Percentiles rank a stretch among this genome's conserved stretches.
Conservation (phyloP, 2,888 invertebrate genomes). For the Ceratothoa steindachneri region DNA sequence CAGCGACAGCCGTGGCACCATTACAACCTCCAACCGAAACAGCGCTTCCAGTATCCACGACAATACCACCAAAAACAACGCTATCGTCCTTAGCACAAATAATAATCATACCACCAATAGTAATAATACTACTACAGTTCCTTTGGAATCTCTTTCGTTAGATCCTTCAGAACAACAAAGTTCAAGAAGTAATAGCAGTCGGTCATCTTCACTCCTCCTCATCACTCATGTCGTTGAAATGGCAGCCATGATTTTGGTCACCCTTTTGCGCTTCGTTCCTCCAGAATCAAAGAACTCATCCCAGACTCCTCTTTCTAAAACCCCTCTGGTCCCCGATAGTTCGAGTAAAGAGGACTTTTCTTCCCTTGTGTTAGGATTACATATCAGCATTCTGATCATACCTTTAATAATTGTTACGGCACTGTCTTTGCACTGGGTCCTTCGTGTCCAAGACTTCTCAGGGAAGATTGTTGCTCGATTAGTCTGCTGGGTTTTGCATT, state of each 20-base stretch:
- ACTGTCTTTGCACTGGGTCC: constrained; percentile 39
- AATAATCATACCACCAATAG: constrained; percentile 16
- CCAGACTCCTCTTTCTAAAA: background rate
- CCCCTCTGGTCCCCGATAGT: background rate
- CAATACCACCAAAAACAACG: constrained; percentile 20
- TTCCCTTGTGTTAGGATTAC: constrained; percentile 11
- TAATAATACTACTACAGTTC: background rate
- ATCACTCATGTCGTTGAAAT: constrained; percentile 38
- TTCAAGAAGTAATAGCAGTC: constrained; percentile 11
- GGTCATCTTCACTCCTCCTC: constrained; percentile 35
- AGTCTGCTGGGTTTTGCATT: constrained; percentile 41
- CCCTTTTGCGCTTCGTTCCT: constrained; percentile 8
- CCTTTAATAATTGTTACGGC: constrained; percentile 29
- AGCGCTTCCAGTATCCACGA: constrained; percentile 18
- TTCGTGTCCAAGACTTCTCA: constrained; percentile 38
- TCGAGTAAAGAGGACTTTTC: background rate
- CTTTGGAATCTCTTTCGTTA: background rate
- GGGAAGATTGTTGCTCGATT: constrained; percentile 33
- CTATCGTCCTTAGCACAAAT: no score
- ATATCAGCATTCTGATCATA: constrained; percentile 20
- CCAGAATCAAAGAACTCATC: background rate
- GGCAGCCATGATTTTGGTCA: constrained; percentile 32
- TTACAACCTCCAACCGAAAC: no score
- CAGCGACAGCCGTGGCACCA: no score
- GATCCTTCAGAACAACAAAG: background rate